Evolutionary conservation across 2,888 invertebrate genomes (phyloP), one percentile per base, ranked within the genome.

Genomic region (Crematogaster levior): DNA sequence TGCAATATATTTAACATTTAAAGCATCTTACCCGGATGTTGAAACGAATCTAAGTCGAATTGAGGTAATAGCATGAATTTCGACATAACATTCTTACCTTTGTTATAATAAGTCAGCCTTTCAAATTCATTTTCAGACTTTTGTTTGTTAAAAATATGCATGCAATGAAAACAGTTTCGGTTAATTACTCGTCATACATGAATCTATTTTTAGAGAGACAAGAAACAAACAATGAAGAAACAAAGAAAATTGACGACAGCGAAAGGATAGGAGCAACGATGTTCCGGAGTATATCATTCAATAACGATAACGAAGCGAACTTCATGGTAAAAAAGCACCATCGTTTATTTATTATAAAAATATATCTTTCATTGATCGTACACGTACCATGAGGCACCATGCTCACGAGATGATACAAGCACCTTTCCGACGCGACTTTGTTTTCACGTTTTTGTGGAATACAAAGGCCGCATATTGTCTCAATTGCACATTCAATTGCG

Each of bases 161-260:
- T 93, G 92, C 92, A 93, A 91, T 83, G 81, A 89, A 90, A 92
- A 90, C 70, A 73, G 74, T 82, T 85, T 86, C 87, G 74, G 89
- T 92, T 86, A 89, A 84, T 84, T 34, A 84, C 75, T 82, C 6
- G 30, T 53, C 6, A 46, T 80, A 68, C 43, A 66, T 56, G 58
- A 80, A 77, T 27, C 18, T 53, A 46, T 18, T 46, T 79, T 56
- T 56, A 56, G 18, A 53, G 24, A 48, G 18, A 56, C 40, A 30
- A 56, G 40, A n/a, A 51, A 56, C 18, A 56, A 34, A 51, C 40
- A 51, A 53, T 30, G 24, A 34, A 34, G 56, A 68, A 68, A 77
- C 21, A 2, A 21, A 58, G 12, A 56, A 34, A 40, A 56, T 7
- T 56, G 34, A 56, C 21, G 7, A 18, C 30, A 24, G 1, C 56